Evolutionary conservation across 2,888 invertebrate species (phyloP).

Genomic region (Drosophila incognita): DNA sequence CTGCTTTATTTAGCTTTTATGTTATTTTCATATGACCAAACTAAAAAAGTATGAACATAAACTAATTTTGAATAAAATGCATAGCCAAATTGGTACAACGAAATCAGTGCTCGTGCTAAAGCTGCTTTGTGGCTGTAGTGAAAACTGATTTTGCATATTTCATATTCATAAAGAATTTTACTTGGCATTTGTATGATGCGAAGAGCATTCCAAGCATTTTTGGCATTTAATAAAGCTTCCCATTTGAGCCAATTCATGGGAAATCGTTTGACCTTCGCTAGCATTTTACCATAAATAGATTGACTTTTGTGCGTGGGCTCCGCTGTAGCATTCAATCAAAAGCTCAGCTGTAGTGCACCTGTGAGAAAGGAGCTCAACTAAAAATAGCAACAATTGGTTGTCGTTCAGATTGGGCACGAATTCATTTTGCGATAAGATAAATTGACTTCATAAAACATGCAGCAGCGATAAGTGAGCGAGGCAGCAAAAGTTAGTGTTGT

Average conservation of each 20-base stretch:
- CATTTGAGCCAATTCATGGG: background rate
- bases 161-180: background rate
- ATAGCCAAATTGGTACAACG: too few relatives aligned
- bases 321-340: background rate
- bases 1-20: background rate
- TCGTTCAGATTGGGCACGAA: conserved; percentile 44
- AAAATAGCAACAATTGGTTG: conserved; percentile 71
- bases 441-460: conserved; percentile 58
- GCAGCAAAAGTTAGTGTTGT: background rate
- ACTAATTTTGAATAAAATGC: background rate
- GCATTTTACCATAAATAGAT: conserved; percentile 9
- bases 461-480: conserved; percentile 20
- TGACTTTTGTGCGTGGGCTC: conserved; percentile 3
- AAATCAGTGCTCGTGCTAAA: background rate
- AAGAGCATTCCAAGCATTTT: background rate
- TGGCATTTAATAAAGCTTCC: background rate
- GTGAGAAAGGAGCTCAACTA: conserved; percentile 2
- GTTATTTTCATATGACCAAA: background rate
- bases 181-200: background rate
- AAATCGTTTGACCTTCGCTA: conserved; percentile 14
- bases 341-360: conserved; percentile 24
- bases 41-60: background rate
- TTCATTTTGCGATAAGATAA: conserved; percentile 68
- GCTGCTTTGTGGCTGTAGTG: background rate
- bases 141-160: background rate